Percentiles rank a stretch among this genome's conserved stretches.
Conservation (phyloP, 2,113 vertebrate genomes). For the Notothenia rossii region DNA sequence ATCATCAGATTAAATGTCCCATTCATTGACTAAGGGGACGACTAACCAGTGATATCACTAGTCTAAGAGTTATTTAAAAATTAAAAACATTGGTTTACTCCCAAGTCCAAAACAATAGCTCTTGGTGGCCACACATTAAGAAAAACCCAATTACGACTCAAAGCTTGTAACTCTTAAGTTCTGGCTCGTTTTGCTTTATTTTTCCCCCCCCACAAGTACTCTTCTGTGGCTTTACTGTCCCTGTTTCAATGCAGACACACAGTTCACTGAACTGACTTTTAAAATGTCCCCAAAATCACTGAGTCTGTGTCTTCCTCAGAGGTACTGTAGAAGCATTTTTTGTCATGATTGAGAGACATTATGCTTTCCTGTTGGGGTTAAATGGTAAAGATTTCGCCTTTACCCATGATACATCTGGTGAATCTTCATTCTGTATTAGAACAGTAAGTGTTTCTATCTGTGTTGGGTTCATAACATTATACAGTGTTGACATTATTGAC, state of each 20-base stretch:
- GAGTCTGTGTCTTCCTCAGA: neutral
- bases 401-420: constrained; percentile 4
- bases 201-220: neutral
- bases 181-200: neutral
- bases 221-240: neutral
- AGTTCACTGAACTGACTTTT: neutral
- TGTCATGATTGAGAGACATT: neutral
- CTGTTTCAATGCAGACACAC: neutral
- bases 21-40: neutral
- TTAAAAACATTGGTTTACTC: neutral
- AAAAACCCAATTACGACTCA: neutral
- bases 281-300: neutral
- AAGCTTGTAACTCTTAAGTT: constrained; percentile 3
- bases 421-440: neutral
- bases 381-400: neutral
- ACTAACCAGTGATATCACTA: neutral
- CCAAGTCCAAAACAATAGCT: neutral
- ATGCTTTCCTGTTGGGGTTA: neutral
- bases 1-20: neutral
- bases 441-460: neutral
- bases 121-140: neutral
- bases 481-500: neutral
- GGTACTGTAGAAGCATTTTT: neutral
- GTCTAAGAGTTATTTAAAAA: neutral
- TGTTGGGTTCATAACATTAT: neutral